phyloP scores from a whole-genome alignment of 2,888 invertebrate species.

The Ellobium chinense region DNA sequence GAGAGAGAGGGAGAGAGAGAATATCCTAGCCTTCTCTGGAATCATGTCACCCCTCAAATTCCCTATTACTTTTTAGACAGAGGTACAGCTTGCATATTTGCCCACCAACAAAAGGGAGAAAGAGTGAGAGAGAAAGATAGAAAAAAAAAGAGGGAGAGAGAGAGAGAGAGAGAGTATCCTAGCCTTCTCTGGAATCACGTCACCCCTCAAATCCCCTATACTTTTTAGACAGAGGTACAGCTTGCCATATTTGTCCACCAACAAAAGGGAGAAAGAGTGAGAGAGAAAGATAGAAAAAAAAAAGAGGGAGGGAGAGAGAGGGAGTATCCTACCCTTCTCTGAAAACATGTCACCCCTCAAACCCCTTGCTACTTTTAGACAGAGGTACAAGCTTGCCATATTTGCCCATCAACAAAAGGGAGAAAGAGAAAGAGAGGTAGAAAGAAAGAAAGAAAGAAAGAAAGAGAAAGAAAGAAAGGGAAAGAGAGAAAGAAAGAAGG shows the following conservation, averaged over 20 bases:
- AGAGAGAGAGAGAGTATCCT: not conserved
- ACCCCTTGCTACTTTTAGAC: no score
- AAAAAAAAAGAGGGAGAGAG: not conserved
- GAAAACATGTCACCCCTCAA: no score
- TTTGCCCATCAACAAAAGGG: not conserved
- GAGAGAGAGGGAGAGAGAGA: not conserved
- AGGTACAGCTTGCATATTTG: no score
- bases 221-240: no score
- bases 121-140: constrained; percentile 1
- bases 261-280: constrained; percentile 2
- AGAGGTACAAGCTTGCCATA: no score
- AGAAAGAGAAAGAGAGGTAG: not conserved
- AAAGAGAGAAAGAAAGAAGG: not conserved
- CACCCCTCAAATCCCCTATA: no score
- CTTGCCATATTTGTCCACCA: no score
- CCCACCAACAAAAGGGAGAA: no score
- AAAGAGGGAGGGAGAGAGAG: not conserved
- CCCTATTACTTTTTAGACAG: no score
- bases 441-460: not conserved
- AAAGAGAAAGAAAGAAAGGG: not conserved
- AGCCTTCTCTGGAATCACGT: no score
- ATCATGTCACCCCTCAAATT: no score
- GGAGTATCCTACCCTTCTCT: not conserved
- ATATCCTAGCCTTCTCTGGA: not conserved
- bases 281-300: not conserved